phyloP scores from a whole-genome alignment of 2,113 vertebrate genomes.

The Coturnix japonica region DNA sequence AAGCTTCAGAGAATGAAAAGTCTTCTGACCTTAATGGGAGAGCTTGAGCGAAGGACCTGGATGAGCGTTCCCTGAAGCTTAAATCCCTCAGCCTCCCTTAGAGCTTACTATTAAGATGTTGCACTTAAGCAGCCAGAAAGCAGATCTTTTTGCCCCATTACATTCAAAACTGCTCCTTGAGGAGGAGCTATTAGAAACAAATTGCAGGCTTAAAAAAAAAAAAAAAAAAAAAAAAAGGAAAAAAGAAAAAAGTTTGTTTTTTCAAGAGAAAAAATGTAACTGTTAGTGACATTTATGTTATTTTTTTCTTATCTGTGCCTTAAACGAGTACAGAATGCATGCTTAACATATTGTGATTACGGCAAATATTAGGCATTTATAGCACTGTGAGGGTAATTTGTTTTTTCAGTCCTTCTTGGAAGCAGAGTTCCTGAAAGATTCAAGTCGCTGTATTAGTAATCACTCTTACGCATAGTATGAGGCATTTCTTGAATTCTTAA shows the following conservation, averaged over 20 bases:
- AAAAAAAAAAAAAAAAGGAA: background rate
- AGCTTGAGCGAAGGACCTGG: background rate
- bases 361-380: background rate
- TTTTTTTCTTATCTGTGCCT: background rate
- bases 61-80: background rate
- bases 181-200: background rate
- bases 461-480: background rate
- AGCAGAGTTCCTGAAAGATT: background rate
- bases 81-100: background rate
- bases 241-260: background rate
- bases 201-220: background rate
- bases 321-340: background rate
- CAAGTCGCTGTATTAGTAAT: background rate
- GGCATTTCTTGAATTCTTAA: background rate
- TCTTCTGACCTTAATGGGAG: background rate
- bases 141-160: background rate
- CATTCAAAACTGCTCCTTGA: background rate
- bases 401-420: background rate
- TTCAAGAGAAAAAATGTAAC: background rate
- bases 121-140: background rate
- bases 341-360: background rate
- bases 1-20: background rate
- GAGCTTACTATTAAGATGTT: background rate
- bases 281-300: background rate
- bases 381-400: background rate